Base-by-base conservation (phyloP, 1,140 invertebrate species). In the Paramacrobiotus metropolitanus region DNA sequence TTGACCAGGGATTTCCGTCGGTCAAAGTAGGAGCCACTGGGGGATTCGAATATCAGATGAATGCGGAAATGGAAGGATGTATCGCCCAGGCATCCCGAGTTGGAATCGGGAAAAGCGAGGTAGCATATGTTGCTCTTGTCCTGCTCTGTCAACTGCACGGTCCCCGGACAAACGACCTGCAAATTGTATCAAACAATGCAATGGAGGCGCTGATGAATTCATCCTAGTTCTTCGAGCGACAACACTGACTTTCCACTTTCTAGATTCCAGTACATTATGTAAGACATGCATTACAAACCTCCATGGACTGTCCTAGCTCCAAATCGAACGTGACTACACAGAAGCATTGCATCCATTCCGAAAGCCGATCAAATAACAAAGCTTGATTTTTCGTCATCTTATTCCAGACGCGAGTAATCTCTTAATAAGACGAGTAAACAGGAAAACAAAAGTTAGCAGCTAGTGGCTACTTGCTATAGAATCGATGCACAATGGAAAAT, bases 261-360 rank as follows among this genome's bases (percentile, higher is more conserved):
- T n/a, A n/a, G n/a, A n/a, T n/a, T n/a, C n/a, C n/a, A n/a, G n/a
- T n/a, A n/a, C n/a, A n/a, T n/a, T n/a, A n/a, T n/a, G n/a, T n/a
- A n/a, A n/a, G n/a, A n/a, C n/a, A n/a, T n/a, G n/a, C n/a, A n/a
- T n/a, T n/a, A 59, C 63, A 71, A 76, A 87, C 84, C 80, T 94
- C 89, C 71, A 96, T 82, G 44, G 87, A 87, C 78, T 98, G 93
- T 34, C 93, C 93, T 28, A 97, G 75, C 76, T 98, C 93, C 65
- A 98, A 77, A 77, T 98, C 93, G 77, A 98, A 98, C 2, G 91
- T 96, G 45, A 98, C 91, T 63, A 97, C 83, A 75, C 89, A 93
- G 65, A 96, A 85, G 70, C 89, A 95, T 73, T 95, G 86, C 62
- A 96, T 78, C 93, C 93, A 98, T 72, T 91, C 84, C 30, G 81